Base-by-base conservation (phyloP, 2,113 vertebrate species). In the Rynchops niger region DNA sequence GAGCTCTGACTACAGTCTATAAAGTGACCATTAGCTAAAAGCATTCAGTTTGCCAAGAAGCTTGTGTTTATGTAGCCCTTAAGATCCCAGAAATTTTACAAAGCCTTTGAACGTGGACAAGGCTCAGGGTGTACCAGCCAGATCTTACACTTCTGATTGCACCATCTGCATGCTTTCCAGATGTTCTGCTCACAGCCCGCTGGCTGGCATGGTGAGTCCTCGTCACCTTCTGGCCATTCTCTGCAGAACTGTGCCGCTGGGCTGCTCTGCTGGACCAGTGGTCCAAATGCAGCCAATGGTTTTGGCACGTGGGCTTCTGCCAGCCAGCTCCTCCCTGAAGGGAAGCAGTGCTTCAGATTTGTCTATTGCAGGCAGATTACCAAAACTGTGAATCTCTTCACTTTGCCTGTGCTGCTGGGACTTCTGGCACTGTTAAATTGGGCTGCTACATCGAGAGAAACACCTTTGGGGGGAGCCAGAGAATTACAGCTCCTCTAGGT, bases 271-370 rank as follows among this genome's bases (percentile, higher is more conserved):
- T 0, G 1, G 15, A 38, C 25, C 38, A 10, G 18, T 14, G 15
- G 34, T 34, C 71, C 53, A 30, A 36, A 62, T 17, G 16, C 5
- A 10, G 32, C 29, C 58, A 38, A 11, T 5, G 11, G 9, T 71
- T 36, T 52, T 0, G 0, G 22, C 2, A 0, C 3, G 1, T 49
- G 40, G 32, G 15, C 50, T 91, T 71, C 72, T 70, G 52, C 11
- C 69, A 67, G 20, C 19, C 38, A 42, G 21, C 26, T 83, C 26
- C 29, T 62, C 36, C n/a, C 47, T 72, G 11, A 18, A 67, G 36
- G 11, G 29, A n/a, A 15, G 5, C 32, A 36, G 29, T 4, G 29
- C 42, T 65, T 80, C 45, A 56, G 5, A 6, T 82, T 55, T 67
- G 32, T 20, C 14, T 89, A 3, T 49, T 53, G 15, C 49, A 70